phyloP scores from a whole-genome alignment of 2,888 invertebrate genomes.

The Cheilosia vulpina region DNA sequence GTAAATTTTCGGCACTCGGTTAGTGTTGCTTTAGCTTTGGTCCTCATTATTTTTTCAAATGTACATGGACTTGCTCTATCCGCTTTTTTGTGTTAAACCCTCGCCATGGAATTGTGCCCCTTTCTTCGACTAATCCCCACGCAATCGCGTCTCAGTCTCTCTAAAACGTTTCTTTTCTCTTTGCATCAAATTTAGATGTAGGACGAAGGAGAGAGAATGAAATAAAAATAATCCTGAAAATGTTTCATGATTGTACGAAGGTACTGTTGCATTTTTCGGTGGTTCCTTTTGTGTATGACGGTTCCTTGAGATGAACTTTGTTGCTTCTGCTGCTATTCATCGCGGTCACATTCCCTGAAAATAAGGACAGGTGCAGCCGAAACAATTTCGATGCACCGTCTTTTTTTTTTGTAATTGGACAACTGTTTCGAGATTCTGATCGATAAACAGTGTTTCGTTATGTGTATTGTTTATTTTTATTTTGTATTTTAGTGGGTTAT shows the following conservation, averaged over 20 bases:
- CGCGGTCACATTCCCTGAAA: constrained; percentile 41
- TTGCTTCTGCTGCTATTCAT: constrained; percentile 42
- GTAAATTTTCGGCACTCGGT: constrained; percentile 38
- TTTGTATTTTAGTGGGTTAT: constrained; percentile 36
- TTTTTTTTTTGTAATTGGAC: constrained; percentile 71
- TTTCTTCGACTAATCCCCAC: constrained; percentile 35
- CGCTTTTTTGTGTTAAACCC: background rate
- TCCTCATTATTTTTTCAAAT: constrained; percentile 69
- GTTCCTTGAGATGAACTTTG: constrained; percentile 40
- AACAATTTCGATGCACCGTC: constrained; percentile 60
- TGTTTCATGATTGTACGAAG: constrained; percentile 34
- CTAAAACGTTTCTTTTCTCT: constrained; percentile 13
- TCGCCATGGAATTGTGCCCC: constrained; percentile 6
- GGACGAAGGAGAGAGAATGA: constrained; percentile 2
- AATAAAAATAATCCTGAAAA: background rate
- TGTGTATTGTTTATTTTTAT: constrained; percentile 50
- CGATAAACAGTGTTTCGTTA: constrained; percentile 67
- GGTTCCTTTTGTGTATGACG: constrained; percentile 39
- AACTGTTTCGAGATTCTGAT: constrained; percentile 72
- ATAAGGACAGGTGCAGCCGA: constrained; percentile 67
- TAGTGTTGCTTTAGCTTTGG: constrained; percentile 17
- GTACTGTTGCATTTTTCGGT: constrained; percentile 44
- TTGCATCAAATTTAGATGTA: constrained; percentile 32
- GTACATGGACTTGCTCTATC: constrained; percentile 13
- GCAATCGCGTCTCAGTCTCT: constrained; percentile 13